These are phyloP conservation scores for Sinopyrophorus schimmeli DNA, from an alignment of 2,888 invertebrate species.

Conservation along the genomic window DNA sequence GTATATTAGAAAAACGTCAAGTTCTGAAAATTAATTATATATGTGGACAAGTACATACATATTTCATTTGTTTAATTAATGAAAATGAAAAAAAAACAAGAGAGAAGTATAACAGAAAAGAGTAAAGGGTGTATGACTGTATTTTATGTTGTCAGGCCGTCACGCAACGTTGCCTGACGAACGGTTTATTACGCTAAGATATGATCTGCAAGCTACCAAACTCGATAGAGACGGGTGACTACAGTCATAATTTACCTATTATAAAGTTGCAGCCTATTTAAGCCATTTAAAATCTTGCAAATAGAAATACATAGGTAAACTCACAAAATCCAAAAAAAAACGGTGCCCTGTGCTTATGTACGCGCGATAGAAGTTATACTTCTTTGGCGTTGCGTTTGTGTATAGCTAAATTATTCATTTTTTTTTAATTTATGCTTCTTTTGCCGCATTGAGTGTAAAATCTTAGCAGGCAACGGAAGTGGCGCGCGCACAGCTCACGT, in stretches of 20 bases:
- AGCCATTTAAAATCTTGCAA: conserved; percentile 17
- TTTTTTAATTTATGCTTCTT: too few relatives aligned
- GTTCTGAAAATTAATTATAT: conserved; percentile 43
- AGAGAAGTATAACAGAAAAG: conserved; percentile 45
- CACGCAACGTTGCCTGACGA: conserved; percentile 55
- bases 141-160: conserved; percentile 54
- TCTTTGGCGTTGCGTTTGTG: too few relatives aligned
- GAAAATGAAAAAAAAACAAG: conserved; percentile 46
- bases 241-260: conserved; percentile 42
- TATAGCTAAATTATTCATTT: too few relatives aligned
- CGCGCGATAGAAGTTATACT: too few relatives aligned
- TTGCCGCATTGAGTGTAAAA: too few relatives aligned
- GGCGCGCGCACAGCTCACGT: too few relatives aligned
- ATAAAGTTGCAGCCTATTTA: conserved; percentile 40
- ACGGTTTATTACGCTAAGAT: conserved; percentile 51
- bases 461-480: too few relatives aligned
- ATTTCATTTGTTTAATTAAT: conserved; percentile 53
- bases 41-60: conserved; percentile 41
- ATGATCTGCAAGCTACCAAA: conserved; percentile 52
- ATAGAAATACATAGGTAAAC: too few relatives aligned
- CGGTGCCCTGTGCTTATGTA: too few relatives aligned
- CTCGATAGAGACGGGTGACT: conserved; percentile 35
- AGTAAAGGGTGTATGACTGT: conserved; percentile 50
- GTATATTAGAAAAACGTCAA: too few relatives aligned
- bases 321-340: too few relatives aligned